Percentiles rank a stretch among this genome's conserved stretches.
Conservation (phyloP, 2,888 invertebrate species). For the Rhopalosiphum nymphaeae region DNA sequence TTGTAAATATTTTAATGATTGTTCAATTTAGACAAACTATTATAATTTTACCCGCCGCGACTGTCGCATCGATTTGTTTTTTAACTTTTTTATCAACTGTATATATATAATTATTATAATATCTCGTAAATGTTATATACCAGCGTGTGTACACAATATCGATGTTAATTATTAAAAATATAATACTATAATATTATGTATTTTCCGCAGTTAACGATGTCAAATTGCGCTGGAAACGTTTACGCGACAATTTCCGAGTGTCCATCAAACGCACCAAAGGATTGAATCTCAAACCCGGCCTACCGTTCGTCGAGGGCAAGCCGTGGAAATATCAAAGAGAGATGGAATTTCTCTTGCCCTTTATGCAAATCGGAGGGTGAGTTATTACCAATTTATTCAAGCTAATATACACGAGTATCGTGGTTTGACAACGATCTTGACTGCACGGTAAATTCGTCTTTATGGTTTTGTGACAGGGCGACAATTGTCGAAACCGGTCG, state of each 20-base stretch:
- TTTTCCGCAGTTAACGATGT: conserved; percentile 59
- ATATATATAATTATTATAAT: no score
- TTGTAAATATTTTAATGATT: neutral
- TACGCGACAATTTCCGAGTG: conserved; percentile 60
- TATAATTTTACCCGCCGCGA: neutral
- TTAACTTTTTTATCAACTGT: neutral
- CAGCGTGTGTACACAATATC: neutral
- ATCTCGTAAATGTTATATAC: neutral
- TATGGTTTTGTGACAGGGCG: neutral
- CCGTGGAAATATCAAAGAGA: conserved; percentile 61
- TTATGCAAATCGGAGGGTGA: conserved; percentile 64
- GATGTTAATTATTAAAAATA: neutral
- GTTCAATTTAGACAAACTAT: neutral
- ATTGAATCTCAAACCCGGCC: conserved; percentile 57
- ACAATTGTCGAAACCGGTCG: neutral
- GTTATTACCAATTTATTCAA: neutral
- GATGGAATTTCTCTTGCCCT: conserved; percentile 56
- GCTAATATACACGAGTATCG: neutral
- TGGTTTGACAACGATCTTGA: neutral
- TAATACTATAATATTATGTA: neutral
- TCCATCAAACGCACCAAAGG: conserved; percentile 63
- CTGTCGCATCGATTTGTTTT: neutral
- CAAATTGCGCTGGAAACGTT: conserved; percentile 58
- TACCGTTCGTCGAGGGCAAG: conserved; percentile 59
- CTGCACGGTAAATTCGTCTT: neutral